These are phyloP conservation scores for Phylloscopus trochiloides DNA, from an alignment of 2,113 vertebrate species.

Conservation along the genomic window DNA sequence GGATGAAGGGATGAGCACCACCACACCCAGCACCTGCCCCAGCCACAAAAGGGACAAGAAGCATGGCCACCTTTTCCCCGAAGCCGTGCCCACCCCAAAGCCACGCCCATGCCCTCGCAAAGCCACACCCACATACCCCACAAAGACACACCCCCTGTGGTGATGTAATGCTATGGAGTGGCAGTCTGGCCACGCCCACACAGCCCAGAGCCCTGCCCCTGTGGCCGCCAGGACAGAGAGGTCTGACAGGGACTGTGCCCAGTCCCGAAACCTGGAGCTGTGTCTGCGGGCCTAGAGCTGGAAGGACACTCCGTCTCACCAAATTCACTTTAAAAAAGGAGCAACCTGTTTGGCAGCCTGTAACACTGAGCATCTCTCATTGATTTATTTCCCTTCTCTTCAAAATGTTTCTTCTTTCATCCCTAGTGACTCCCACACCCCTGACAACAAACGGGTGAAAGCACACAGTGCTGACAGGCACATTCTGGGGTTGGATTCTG, in stretches of 20 bases:
- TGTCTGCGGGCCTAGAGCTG: background rate
- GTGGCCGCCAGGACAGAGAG: accelerated
- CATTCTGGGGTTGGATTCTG: background rate
- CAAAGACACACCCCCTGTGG: accelerated
- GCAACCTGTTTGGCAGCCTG: background rate
- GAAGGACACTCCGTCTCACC: background rate
- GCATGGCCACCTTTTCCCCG: accelerated
- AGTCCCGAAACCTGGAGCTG: accelerated
- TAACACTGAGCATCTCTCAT: background rate
- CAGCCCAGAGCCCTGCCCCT: accelerated
- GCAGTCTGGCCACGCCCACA: background rate
- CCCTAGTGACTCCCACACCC: background rate
- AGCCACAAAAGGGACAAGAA: accelerated
- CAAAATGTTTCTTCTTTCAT: background rate
- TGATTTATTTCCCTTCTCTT: background rate
- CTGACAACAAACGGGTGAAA: background rate
- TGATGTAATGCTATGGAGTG: accelerated
- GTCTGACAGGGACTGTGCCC: accelerated
- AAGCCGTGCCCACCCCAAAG: too few species aligned
- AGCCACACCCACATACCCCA: accelerated
- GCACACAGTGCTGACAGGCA: background rate
- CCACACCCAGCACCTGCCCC: accelerated
- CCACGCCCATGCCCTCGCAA: too few species aligned
- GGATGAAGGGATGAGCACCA: background rate
- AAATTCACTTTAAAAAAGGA: background rate